Percentiles rank a stretch among this genome's conserved stretches.
phyloP scores from a whole-genome alignment of 2,113 vertebrate genomes.

The Fregata magnificens region DNA sequence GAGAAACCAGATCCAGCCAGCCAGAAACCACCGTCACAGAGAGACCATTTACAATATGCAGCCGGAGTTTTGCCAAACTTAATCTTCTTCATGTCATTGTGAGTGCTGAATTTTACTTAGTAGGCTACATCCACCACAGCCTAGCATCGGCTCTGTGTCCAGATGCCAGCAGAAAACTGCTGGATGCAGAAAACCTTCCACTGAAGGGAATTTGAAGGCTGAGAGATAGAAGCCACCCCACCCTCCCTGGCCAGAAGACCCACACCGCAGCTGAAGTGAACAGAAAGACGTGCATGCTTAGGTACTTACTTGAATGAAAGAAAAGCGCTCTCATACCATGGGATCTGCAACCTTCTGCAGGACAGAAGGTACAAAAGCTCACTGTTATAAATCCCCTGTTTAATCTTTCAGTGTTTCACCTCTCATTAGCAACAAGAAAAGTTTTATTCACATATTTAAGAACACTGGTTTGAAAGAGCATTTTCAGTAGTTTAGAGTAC shows the following conservation, averaged over 20 bases:
- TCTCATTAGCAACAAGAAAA: background rate
- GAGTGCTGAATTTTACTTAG: background rate
- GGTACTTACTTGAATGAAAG: background rate
- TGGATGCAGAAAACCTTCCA: background rate
- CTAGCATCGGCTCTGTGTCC: background rate
- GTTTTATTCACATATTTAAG: background rate
- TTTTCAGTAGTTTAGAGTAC: background rate
- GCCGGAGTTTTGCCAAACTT: background rate
- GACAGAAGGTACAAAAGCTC: background rate
- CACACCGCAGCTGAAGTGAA: background rate
- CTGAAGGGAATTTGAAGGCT: background rate
- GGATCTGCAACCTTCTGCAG: background rate
- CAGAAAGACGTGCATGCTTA: background rate
- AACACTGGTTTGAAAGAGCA: background rate
- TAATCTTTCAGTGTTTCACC: background rate
- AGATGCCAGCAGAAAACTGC: background rate
- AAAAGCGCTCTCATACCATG: background rate
- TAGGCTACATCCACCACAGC: background rate
- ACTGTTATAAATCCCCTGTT: background rate
- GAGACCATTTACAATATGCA: background rate
- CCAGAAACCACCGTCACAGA: background rate
- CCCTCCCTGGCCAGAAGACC: background rate
- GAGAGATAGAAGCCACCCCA: background rate
- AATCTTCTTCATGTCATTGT: background rate
- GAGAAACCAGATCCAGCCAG: background rate